These are phyloP conservation scores for Halyomorpha halys DNA, from an alignment of 1,140 invertebrate species.

Conservation along the genomic window DNA sequence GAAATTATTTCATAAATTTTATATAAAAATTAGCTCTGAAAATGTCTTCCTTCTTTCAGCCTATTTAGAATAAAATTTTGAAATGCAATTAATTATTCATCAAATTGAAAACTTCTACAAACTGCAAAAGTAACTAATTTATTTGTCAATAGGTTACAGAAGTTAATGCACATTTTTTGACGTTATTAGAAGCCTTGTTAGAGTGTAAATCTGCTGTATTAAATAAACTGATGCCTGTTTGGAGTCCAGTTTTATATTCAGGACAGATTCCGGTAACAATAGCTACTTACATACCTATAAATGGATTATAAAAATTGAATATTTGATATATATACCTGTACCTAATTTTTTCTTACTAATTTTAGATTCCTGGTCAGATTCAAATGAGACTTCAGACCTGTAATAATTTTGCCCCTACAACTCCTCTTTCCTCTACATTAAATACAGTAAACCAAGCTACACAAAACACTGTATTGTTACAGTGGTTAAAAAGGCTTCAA, in stretches of 20 bases:
- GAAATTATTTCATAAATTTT: too few relatives aligned
- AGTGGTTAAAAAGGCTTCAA: conserved; percentile 86
- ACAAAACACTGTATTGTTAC: conserved; percentile 43
- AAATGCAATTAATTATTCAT: too few relatives aligned
- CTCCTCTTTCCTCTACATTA: conserved; percentile 10
- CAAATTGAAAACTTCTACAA: neutral
- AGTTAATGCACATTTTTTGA: conserved; percentile 94
- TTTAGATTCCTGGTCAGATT: conserved; percentile 78
- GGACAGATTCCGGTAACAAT: conserved; percentile 65
- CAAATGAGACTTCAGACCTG: conserved; percentile 82
- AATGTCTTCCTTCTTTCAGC: neutral
- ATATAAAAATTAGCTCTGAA: too few relatives aligned
- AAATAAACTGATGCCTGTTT: conserved; percentile 71
- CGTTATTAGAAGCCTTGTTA: conserved; percentile 85
- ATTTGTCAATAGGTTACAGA: conserved; percentile 80
- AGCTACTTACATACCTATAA: neutral
- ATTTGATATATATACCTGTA: neutral
- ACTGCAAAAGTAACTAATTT: conserved; percentile 8
- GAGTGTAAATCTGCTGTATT: conserved; percentile 91
- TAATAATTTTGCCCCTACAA: conserved; percentile 57
- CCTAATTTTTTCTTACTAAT: neutral
- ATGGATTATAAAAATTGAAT: neutral
- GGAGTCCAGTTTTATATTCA: conserved; percentile 84
- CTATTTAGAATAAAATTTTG: neutral
- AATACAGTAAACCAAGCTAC: conserved; percentile 18